Base-by-base conservation (phyloP, 1,140 invertebrate genomes). In the Meloidogyne hapla region DNA sequence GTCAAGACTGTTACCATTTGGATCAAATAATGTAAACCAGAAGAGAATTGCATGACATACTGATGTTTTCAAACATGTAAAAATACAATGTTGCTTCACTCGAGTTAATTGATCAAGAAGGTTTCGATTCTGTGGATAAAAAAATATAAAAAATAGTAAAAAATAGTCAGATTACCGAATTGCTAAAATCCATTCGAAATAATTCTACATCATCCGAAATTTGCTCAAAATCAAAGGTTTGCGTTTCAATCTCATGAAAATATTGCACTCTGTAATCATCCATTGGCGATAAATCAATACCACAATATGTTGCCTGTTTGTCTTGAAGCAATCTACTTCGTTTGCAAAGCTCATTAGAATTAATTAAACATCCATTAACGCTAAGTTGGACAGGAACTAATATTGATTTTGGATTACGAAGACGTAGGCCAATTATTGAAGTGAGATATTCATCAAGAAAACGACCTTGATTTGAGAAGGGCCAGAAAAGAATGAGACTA, bases 211-310 rank as follows among this genome's bases (percentile, higher is more conserved):
- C 61, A 9, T 77, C 76, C 0, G 76, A 77, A n/a, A 77, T 28
- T 33, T 62, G 21, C 25, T 77, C 76, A 42, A 48, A 77, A 15
- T 40, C 61, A 23, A 77, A 40, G 15, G 63, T 77, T 10, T 48
- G n/a, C n/a, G 56, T 77, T 23, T 77, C 76, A 62, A 77, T 68
- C 33, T 77, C 76, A 21, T 77, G 76, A 23, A 76, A 77, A 64
- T 77, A 76, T 69, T 48, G 33, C 18, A 77, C 62, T 10, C 67
- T 66, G 18, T 78, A 77, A 12, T 48, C 62, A 62, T 68, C 48
- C 48, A 77, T 77, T 15, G 76, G 75, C 1, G 62, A 26, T 12
- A 77, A 64, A 28, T 77, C 76, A 26, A 76, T n/a, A n/a, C 75
- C 76, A 38, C 71, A 78, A 69, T 77, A 68, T 10, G 66, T 73